Conservation (phyloP, 1,140 invertebrate species). For the Triops cancriformis region DNA sequence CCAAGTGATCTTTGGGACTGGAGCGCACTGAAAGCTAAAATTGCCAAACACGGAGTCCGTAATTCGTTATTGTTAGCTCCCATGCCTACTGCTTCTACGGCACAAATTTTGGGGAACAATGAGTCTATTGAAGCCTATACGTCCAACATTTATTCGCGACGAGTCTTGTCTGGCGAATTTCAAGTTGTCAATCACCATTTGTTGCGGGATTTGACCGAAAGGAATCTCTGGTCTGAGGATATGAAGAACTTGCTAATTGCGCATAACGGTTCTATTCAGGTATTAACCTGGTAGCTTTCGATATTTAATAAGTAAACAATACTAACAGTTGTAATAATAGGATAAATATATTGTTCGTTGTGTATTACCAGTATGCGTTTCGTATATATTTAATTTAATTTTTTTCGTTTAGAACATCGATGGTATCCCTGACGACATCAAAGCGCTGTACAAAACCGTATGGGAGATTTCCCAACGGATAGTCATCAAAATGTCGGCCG, state of each 20-base stretch:
- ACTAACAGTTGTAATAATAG: too few relatives aligned
- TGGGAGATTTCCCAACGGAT: slow-evolving; percentile 97
- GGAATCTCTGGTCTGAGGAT: slow-evolving; percentile 86
- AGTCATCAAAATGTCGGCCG: slow-evolving; percentile 94
- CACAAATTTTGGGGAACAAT: slow-evolving; percentile 98
- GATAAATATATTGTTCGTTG: neutral
- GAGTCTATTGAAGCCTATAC: slow-evolving; percentile 98
- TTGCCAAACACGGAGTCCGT: slow-evolving; percentile 80
- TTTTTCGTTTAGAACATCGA: slow-evolving; percentile 56
- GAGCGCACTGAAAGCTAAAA: slow-evolving; percentile 71
- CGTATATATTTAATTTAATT: slow-evolving; percentile 20
- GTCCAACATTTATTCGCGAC: slow-evolving; percentile 88
- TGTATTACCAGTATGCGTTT: neutral
- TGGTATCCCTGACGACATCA: slow-evolving; percentile 78
- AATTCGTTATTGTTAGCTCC: slow-evolving; percentile 93
- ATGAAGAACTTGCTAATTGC: slow-evolving; percentile 93
- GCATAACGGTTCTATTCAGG: slow-evolving; percentile 83
- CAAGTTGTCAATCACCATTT: slow-evolving; percentile 95
- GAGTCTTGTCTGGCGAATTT: slow-evolving; percentile 85
- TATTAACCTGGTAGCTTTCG: slow-evolving; percentile 31
- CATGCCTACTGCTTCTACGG: slow-evolving; percentile 98
- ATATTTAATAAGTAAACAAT: too few relatives aligned
- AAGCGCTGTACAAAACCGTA: slow-evolving; percentile 91
- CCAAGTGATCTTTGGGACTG: slow-evolving; percentile 87
- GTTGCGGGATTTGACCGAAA: slow-evolving; percentile 82